Conservation (phyloP, 2,797 vertebrate genomes). For the Iguana delicatissima region DNA sequence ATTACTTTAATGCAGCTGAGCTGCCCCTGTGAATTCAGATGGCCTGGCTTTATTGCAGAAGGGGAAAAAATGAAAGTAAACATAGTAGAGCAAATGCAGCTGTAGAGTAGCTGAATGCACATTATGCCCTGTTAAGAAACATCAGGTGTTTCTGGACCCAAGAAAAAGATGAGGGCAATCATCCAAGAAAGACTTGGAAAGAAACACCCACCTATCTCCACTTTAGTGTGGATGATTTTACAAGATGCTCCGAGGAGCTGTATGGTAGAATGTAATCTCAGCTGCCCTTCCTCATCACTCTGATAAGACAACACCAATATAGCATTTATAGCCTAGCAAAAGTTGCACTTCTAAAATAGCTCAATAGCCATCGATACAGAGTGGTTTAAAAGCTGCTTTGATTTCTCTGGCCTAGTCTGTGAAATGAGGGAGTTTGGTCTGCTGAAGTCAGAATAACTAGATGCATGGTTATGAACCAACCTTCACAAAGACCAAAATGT, state of each 20-base stretch:
- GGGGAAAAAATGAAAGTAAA: conserved; percentile 64
- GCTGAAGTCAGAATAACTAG: background rate
- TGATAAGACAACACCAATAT: background rate
- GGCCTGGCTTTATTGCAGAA: conserved; percentile 55
- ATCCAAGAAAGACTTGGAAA: conserved; percentile 8
- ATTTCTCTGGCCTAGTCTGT: conserved; percentile 19
- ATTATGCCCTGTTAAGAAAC: conserved; percentile 48
- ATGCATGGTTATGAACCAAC: background rate
- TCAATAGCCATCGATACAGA: background rate
- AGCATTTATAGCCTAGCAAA: background rate
- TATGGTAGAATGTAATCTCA: background rate
- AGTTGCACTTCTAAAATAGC: background rate
- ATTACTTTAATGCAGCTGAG: conserved; percentile 55
- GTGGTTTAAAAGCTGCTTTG: conserved; percentile 9
- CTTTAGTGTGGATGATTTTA: background rate
- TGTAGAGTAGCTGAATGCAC: conserved; percentile 49
- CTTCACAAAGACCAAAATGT: background rate
- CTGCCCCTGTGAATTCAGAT: conserved; percentile 61
- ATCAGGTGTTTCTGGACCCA: background rate
- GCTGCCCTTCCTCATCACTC: background rate
- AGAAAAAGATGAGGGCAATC: background rate
- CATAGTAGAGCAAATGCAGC: conserved; percentile 60
- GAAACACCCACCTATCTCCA: background rate
- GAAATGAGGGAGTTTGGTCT: background rate
- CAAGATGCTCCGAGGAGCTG: background rate